Conservation (phyloP, 2,113 vertebrate species). For the Equus przewalskii region DNA sequence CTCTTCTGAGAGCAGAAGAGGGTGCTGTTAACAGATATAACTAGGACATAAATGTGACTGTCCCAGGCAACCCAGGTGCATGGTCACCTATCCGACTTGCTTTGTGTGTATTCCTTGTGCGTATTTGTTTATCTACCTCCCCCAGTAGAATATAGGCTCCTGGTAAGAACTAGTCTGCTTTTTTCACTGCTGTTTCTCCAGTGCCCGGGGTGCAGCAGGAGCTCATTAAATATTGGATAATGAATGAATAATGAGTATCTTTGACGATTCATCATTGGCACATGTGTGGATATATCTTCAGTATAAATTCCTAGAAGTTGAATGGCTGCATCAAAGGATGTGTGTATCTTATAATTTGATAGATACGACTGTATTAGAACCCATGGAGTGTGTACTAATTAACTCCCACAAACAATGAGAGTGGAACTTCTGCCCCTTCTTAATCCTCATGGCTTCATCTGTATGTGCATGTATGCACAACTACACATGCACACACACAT, state of each 20-base stretch:
- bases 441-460: accelerated
- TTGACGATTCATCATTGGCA: background rate
- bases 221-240: background rate
- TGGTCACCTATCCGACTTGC: background rate
- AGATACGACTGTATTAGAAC: background rate
- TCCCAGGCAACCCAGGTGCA: background rate
- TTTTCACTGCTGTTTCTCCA: background rate
- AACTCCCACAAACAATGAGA: background rate
- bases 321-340: background rate
- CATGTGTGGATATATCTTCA: background rate
- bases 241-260: background rate
- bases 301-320: background rate
- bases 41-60: background rate
- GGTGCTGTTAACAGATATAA: background rate
- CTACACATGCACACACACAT: accelerated
- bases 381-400: background rate
- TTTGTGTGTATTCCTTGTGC: background rate
- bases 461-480: too few species aligned
- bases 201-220: background rate
- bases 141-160: background rate
- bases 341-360: background rate
- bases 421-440: background rate
- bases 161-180: background rate
- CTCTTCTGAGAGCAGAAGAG: background rate
- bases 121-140: background rate